Conservation (phyloP, 2,113 vertebrate species). For the Oryzias celebensis region DNA sequence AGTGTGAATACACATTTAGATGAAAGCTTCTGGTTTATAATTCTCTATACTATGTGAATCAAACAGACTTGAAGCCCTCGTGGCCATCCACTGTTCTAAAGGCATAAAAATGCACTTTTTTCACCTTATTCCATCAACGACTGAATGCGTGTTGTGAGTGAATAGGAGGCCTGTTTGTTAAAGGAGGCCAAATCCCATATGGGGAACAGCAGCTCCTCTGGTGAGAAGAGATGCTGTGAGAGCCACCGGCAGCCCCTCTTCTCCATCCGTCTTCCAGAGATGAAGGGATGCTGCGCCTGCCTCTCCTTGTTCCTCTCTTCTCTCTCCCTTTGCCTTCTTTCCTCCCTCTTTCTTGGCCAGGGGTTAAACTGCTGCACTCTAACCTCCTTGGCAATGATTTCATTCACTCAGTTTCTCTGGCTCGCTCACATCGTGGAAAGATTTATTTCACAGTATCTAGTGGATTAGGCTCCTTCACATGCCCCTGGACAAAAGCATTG, state of each 20-base stretch:
- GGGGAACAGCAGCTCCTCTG: constrained; percentile 73
- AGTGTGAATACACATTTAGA: constrained; percentile 75
- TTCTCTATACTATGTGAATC: constrained; percentile 72
- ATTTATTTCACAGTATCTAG: constrained; percentile 90
- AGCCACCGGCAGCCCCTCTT: constrained; percentile 72
- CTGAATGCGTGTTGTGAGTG: constrained; percentile 67
- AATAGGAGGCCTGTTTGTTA: constrained; percentile 77
- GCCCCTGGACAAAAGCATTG: constrained; percentile 86
- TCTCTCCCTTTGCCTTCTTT: constrained; percentile 61
- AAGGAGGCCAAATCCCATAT: constrained; percentile 77
- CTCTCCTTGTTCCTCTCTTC: constrained; percentile 75
- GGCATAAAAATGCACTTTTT: constrained; percentile 71
- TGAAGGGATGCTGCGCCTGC: constrained; percentile 77
- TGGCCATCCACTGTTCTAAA: constrained; percentile 70
- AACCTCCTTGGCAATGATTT: constrained; percentile 85
- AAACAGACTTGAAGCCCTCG: constrained; percentile 69
- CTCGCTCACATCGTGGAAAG: constrained; percentile 78
- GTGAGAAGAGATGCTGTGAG: constrained; percentile 72
- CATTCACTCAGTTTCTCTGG: constrained; percentile 66
- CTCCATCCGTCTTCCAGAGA: constrained; percentile 75
- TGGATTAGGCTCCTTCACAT: constrained; percentile 86
- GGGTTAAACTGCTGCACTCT: constrained; percentile 97
- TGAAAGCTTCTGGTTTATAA: constrained; percentile 70
- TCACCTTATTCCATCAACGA: constrained; percentile 61
- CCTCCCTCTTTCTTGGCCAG: constrained; percentile 83